Evolutionary conservation across 2,888 invertebrate genomes (phyloP).

Genomic region (Microctonus aethiopoides): DNA sequence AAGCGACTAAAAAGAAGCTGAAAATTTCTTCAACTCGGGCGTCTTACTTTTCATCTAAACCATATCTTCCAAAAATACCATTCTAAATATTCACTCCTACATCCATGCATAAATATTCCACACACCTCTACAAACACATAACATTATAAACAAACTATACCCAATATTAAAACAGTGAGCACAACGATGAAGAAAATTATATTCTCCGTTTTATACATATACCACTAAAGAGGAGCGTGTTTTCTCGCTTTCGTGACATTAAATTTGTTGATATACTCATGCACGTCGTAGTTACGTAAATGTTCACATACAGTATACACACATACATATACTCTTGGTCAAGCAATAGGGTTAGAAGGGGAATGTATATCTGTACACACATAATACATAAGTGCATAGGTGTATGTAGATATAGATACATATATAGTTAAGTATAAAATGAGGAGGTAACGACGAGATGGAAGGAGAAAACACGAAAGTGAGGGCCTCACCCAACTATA

Average conservation of each 20-base stretch:
- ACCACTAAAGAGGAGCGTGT: slow-evolving; percentile 21
- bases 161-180: too few species aligned
- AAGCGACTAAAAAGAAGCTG: too few species aligned
- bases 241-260: slow-evolving; percentile 43
- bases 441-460: slow-evolving; percentile 26
- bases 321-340: background rate
- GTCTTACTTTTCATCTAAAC: too few species aligned
- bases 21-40: too few species aligned
- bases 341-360: slow-evolving; percentile 15
- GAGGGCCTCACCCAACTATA: slow-evolving; percentile 43
- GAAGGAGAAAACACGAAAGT: slow-evolving; percentile 37
- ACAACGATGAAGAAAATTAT: slow-evolving; percentile 7
- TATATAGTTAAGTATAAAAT: slow-evolving; percentile 13
- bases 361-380: background rate
- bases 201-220: slow-evolving; percentile 25
- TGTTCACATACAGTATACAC: slow-evolving; percentile 20
- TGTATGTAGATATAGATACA: slow-evolving; percentile 3
- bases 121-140: background rate
- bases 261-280: slow-evolving; percentile 40
- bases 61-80: too few species aligned
- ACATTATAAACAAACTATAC: background rate
- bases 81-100: background rate
- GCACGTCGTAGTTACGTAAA: slow-evolving; percentile 29
- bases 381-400: too few species aligned
- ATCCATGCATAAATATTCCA: too few species aligned